These are phyloP conservation scores for Panurus biarmicus DNA, from an alignment of 2,113 vertebrate species.

Conservation along the genomic window DNA sequence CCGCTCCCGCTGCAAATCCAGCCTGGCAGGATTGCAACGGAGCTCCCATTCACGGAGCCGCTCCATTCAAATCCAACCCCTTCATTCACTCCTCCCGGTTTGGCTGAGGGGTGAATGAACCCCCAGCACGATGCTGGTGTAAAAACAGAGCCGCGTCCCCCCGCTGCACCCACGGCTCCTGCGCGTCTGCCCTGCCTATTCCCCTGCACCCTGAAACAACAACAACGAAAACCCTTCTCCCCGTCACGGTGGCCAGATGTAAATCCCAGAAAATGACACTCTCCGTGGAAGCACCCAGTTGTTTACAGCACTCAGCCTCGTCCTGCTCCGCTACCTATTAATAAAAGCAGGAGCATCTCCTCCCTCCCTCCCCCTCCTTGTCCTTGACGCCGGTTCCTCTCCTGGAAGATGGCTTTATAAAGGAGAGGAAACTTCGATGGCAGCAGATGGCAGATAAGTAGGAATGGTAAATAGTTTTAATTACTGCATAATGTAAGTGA, in stretches of 20 bases:
- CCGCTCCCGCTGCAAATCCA: neutral
- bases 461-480: slow-evolving; percentile 87
- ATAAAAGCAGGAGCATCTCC: neutral
- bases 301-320: neutral
- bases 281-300: neutral
- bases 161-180: rapidly evolving
- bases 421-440: slow-evolving; percentile 63
- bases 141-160: neutral
- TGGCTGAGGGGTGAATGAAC: neutral
- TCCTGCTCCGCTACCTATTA: slow-evolving; percentile 25
- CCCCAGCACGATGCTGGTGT: neutral
- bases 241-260: too few species aligned
- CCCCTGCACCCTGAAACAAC: too few species aligned
- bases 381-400: slow-evolving; percentile 15
- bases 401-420: slow-evolving; percentile 62
- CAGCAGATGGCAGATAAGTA: slow-evolving; percentile 82
- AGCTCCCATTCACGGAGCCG: neutral
- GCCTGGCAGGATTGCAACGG: neutral
- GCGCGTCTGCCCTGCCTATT: neutral
- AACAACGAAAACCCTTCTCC: too few species aligned
- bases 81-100: neutral
- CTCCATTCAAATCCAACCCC: neutral
- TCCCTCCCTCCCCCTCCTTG: neutral
- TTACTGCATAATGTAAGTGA: slow-evolving; percentile 85
- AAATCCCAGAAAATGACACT: neutral